Base-by-base conservation (phyloP, 37 sponge, comb jelly and placozoan genomes). In the Agelas oroides region DNA sequence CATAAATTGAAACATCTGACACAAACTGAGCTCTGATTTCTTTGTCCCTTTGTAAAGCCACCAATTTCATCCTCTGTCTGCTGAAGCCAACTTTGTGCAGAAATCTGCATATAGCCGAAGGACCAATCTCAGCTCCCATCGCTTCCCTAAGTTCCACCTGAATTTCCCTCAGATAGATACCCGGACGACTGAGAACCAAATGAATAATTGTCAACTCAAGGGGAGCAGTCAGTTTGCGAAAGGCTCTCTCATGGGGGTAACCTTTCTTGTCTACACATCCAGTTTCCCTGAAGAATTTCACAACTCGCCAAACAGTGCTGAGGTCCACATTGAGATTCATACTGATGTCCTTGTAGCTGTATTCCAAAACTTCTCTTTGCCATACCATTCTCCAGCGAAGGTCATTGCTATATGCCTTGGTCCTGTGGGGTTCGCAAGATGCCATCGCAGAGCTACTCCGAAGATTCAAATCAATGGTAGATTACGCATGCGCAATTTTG, bases 341-440 rank as follows among this genome's bases (percentile, higher is more conserved):
- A 36, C 77, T 28, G 24, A 85, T 46, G 16, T 28, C 21, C 31
- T 75, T 32, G 24, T 76, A 53, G 20, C 18, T 65, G n/a, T 58
- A 65, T 0, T 68, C 85, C 18, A 85, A 52, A 24, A 75, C 39
- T 55, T 85, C 85, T 17, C 59, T 65, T 25, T 85, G 69, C 59
- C 68, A 76, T 31, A 85, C 85, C 33, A 85, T 85, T 19, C 68
- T 33, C 85, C 85, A 85, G 21, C 70, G 53, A 35, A 85, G 77
- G 70, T 85, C 70, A 17, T 76, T 31, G 32, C 85, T 53, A 70
- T 85, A 85, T 24, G 85, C 85, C 28, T 35, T 77, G 3, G 33
- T 41, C 33, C 85, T 57, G 3, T 35, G 13, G 0, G 76, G 77
- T 52, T 76, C 59, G 31, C 77, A 85, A 13, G 77, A 75, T 18